Percentiles rank a stretch among this genome's conserved stretches.
Evolutionary conservation across 1,140 invertebrate genomes (phyloP).

Genomic region (Leptonema lineaticorne): DNA sequence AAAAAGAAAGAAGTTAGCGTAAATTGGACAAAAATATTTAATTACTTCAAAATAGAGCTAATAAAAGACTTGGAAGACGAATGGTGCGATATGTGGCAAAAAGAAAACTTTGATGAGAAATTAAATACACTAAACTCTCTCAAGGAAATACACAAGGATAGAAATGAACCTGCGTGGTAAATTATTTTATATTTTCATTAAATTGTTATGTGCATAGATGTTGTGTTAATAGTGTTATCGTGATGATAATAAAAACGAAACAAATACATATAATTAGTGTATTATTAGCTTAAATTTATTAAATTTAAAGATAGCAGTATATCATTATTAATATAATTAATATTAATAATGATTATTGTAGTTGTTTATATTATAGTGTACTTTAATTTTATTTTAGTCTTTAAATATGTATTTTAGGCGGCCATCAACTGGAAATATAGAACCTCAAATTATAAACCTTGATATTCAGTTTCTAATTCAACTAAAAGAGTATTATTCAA

Average conservation of each 20-base stretch:
- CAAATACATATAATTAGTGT: background rate
- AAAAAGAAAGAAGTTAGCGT: slow-evolving; percentile 45
- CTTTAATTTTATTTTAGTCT: too few species aligned
- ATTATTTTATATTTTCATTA: too few species aligned
- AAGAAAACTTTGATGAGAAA: slow-evolving; percentile 52
- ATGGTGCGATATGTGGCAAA: slow-evolving; percentile 52
- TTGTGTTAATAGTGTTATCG: background rate
- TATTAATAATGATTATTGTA: background rate
- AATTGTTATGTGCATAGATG: background rate
- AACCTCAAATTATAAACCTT: slow-evolving; percentile 48
- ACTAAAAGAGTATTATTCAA: slow-evolving; percentile 49
- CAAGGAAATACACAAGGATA: slow-evolving; percentile 47
- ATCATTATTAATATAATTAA: background rate
- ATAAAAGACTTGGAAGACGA: slow-evolving; percentile 50
- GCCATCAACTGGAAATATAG: slow-evolving; percentile 50
- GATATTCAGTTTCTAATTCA: slow-evolving; percentile 49
- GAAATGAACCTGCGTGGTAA: slow-evolving; percentile 47
- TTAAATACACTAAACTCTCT: slow-evolving; percentile 49
- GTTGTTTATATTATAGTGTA: too few species aligned
- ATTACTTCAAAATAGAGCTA: slow-evolving; percentile 51
- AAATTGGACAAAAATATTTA: slow-evolving; percentile 53
- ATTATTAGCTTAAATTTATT: too few species aligned
- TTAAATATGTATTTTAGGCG: slow-evolving; percentile 44
- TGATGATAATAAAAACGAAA: background rate
- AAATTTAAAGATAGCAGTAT: too few species aligned